These are phyloP conservation scores for Beaufortia kweichowensis DNA, from an alignment of 2,113 vertebrate genomes.

Conservation along the genomic window DNA sequence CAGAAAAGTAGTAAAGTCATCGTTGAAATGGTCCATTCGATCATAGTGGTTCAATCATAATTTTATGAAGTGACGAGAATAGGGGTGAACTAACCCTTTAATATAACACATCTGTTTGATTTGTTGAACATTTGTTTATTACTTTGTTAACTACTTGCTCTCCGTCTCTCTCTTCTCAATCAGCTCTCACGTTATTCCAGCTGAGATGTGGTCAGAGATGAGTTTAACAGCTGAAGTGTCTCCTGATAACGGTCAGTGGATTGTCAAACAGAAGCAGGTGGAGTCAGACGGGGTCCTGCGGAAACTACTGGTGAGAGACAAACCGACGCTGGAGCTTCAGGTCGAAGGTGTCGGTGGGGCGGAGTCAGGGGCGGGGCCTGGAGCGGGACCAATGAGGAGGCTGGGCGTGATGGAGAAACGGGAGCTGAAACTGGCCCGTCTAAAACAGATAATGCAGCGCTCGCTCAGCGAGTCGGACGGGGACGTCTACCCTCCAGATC, in stretches of 20 bases:
- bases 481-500: conserved; percentile 82
- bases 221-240: conserved; percentile 71
- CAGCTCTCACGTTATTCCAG: conserved; percentile 83
- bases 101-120: no score
- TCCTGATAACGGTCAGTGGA: conserved; percentile 67
- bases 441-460: conserved; percentile 92
- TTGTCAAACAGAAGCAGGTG: conserved; percentile 82
- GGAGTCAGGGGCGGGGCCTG: conserved; percentile 65
- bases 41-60: no score
- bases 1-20: no score
- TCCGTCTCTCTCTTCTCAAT: conserved; percentile 34
- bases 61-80: no score
- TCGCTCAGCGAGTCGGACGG: conserved; percentile 91
- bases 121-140: no score
- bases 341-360: conserved; percentile 62
- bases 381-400: conserved; percentile 65
- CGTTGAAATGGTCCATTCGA: no score
- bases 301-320: conserved; percentile 87
- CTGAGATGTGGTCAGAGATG: conserved; percentile 83
- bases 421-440: conserved; percentile 87
- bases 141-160: no score
- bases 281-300: conserved; percentile 85
- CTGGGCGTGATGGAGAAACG: conserved; percentile 79
- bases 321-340: conserved; percentile 82
- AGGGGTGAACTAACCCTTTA: no score